phyloP scores from a whole-genome alignment of 2,797 vertebrate species.

The Acanthurus lineatus region DNA sequence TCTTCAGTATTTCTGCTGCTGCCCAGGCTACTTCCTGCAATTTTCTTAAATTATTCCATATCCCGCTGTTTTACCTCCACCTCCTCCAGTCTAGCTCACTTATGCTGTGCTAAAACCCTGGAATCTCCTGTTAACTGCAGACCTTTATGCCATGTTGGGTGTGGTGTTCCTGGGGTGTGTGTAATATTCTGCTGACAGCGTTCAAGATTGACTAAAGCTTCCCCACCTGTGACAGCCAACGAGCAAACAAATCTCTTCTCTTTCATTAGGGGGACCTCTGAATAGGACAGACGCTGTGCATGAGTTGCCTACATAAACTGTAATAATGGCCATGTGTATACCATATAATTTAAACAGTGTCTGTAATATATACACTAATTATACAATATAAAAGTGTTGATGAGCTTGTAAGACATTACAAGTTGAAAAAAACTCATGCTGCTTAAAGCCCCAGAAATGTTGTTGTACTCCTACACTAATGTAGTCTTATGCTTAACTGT shows the following conservation, averaged over 20 bases:
- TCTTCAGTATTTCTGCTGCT: constrained; percentile 1
- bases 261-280: constrained; percentile 38
- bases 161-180: constrained; percentile 14
- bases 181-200: constrained; percentile 3
- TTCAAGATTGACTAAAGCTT: constrained; percentile 18
- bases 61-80: constrained; percentile 25
- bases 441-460: not conserved
- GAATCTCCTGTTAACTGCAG: constrained; percentile 1
- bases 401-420: not conserved
- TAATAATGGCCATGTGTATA: not conserved
- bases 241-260: constrained; percentile 33
- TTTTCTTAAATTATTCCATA: constrained; percentile 19
- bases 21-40: not conserved
- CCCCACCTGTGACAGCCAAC: constrained; percentile 17
- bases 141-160: constrained; percentile 2
- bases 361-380: not conserved
- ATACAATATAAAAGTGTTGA: not conserved
- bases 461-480: too few species aligned
- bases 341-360: not conserved
- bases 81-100: not conserved
- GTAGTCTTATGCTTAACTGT: too few species aligned
- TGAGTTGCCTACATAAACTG: not conserved
- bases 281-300: not conserved
- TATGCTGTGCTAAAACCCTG: constrained; percentile 13
- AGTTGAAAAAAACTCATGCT: not conserved